phyloP scores from a whole-genome alignment of 2,113 vertebrate genomes.

The Rhabdornis inornatus region DNA sequence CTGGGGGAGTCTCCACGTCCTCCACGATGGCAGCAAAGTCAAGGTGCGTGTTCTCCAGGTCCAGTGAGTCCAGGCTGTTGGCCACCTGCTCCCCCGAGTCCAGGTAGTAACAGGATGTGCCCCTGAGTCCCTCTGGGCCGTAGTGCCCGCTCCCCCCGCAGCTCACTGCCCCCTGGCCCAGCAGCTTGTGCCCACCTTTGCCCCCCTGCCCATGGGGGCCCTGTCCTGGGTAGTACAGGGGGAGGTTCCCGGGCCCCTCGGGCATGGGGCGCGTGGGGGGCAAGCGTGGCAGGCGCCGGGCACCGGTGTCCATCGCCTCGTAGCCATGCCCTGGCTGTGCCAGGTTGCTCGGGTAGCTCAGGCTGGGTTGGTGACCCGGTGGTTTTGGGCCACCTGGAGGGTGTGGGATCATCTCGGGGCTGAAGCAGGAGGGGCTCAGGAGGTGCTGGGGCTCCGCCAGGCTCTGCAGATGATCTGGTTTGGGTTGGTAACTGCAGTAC shows the following conservation, averaged over 20 bases:
- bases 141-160: conserved; percentile 65
- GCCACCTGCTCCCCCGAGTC: conserved; percentile 79
- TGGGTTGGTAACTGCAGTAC: conserved; percentile 53
- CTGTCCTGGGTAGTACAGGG: conserved; percentile 75
- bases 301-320: conserved; percentile 43
- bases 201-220: conserved; percentile 65
- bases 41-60: conserved; percentile 94
- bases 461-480: neutral
- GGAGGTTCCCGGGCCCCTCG: neutral
- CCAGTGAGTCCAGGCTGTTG: conserved; percentile 91
- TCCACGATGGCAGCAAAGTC: conserved; percentile 96
- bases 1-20: conserved; percentile 80
- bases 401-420: conserved; percentile 77
- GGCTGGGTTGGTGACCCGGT: conserved; percentile 71
- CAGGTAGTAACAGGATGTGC: conserved; percentile 74
- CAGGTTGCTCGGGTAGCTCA: conserved; percentile 70
- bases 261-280: conserved; percentile 60
- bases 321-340: conserved; percentile 75
- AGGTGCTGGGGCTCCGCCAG: conserved; percentile 64
- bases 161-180: conserved; percentile 32
- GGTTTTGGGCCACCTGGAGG: conserved; percentile 79
- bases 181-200: conserved; percentile 56
- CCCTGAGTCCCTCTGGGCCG: conserved; percentile 69
- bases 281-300: conserved; percentile 67
- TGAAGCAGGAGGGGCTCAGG: conserved; percentile 73